Evolutionary conservation across 2,797 vertebrate genomes (phyloP), one percentile per base, ranked within the genome.

Genomic region (Thalassophryne amazonica): DNA sequence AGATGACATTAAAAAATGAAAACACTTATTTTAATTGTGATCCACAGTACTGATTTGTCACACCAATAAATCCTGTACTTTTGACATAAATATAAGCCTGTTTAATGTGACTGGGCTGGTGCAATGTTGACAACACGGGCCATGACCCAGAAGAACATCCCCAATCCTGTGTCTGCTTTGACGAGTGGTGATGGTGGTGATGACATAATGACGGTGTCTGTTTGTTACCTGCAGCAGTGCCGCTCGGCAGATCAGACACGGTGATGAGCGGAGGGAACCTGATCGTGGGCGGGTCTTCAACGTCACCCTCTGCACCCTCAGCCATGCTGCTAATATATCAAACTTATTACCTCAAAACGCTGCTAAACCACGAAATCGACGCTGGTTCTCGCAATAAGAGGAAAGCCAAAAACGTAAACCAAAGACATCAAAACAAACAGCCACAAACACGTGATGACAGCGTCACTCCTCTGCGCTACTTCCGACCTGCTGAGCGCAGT

Each of bases 161-260:
- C n/a, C n/a, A n/a, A n/a, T n/a, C n/a, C n/a, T n/a, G n/a, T n/a
- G n/a, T n/a, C n/a, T n/a, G n/a, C n/a, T n/a, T n/a, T n/a, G n/a
- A n/a, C n/a, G n/a, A n/a, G n/a, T n/a, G n/a, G n/a, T n/a, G n/a
- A n/a, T n/a, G n/a, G n/a, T n/a, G n/a, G n/a, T n/a, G n/a, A n/a
- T n/a, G n/a, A n/a, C n/a, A n/a, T n/a, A n/a, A n/a, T n/a, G n/a
- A n/a, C n/a, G n/a, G n/a, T n/a, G n/a, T n/a, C n/a, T n/a, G n/a
- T n/a, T n/a, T 13, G 36, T 64, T 78, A 85, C 90, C 89, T 85
- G 88, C 86, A 24, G 81, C 67, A 4, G 83, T 83, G 28, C 74
- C 62, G 3, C 68, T 42, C 43, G 84, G 80, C 52, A 89, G 77
- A 36, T 79, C 75, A 1, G 85, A 86, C 0, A 87, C 81, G 1